Base-by-base conservation (phyloP, 2,888 invertebrate species). In the Sphaerophoria rueppellii region DNA sequence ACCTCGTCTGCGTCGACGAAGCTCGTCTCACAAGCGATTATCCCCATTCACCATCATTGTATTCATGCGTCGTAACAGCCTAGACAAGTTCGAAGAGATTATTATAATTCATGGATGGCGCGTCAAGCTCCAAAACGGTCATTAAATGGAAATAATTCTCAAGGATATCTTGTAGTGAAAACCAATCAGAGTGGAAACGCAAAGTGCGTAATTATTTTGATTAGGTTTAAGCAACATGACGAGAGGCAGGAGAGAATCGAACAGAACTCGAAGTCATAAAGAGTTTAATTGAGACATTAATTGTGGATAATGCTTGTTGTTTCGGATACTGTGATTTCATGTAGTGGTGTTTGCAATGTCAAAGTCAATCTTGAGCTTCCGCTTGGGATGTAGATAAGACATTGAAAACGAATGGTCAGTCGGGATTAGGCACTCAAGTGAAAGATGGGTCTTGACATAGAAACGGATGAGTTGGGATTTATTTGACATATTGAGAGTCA, bases 181-280 rank as follows among this genome's bases (percentile, higher is more conserved):
- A 54, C 70, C 70, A 82, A 82, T 70, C 67, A 60, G 77, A 82
- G 82, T 78, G 67, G 78, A 70, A 78, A 70, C 67, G 57, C 78
- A 82, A 65, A 54, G 78, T 78, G 60, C 58, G 74, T 74, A 78
- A 82, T 82, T 82, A 82, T 74, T 82, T 78, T 82, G 82, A 82
- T 82, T 74, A 78, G 78, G 75, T 71, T 75, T 58, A 11, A 9
- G 9, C 43, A 43, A 43, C 24, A 43, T 52, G 63, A 65, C 48
- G 50, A 70, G 52, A 57, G 55, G 40, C 9, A 7, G 9, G 50
- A 60, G 46, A 34, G 35, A 34, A 11, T 2, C 16, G 9, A 9
- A 35, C 11, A 37, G 35, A 50, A 65, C 37, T 55, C 40, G 43
- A 24, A n/a, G 43, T 35, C 14, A 34, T 58, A 35, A 14, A 75